phyloP scores from a whole-genome alignment of 1,140 invertebrate species.

The Teleopsis dalmanni region DNA sequence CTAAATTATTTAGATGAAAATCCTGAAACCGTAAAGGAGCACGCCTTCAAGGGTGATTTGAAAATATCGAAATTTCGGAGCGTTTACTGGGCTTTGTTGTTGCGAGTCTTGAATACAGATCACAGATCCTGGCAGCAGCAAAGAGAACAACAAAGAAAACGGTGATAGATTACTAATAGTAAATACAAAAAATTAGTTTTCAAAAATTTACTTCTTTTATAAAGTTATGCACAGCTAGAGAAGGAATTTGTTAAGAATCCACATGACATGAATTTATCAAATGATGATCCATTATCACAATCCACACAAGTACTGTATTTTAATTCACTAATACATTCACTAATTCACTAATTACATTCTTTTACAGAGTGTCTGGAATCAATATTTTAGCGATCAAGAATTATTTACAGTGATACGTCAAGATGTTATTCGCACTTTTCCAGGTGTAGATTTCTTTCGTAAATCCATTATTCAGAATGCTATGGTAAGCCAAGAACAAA shows the following conservation, averaged over 20 bases:
- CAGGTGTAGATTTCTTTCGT: conserved; percentile 70
- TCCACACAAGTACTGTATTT: conserved; percentile 17
- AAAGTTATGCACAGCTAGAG: conserved; percentile 35
- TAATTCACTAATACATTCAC: background rate
- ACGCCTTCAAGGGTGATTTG: conserved; percentile 43
- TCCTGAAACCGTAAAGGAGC: conserved; percentile 27
- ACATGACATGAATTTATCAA: conserved; percentile 20
- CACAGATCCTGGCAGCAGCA: conserved; percentile 37
- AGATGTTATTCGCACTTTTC: conserved; percentile 74
- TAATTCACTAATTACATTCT: conserved; percentile 1
- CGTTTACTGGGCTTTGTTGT: conserved; percentile 44
- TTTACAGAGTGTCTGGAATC: conserved; percentile 66
- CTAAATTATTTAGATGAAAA: conserved; percentile 26
- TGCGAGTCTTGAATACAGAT: conserved; percentile 40
- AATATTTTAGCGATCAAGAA: conserved; percentile 73
- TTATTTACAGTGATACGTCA: conserved; percentile 64
- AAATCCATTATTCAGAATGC: conserved; percentile 57
- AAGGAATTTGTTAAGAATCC: conserved; percentile 39
- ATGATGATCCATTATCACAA: conserved; percentile 38
- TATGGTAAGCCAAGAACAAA: conserved; percentile 48
- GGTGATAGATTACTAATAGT: conserved; percentile 11
- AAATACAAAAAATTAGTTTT: background rate
- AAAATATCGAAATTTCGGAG: conserved; percentile 47
- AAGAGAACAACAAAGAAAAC: conserved; percentile 27
- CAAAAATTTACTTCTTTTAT: background rate